Evolutionary conservation across 2,888 invertebrate genomes (phyloP).

Genomic region (Limnephilus marmoratus): DNA sequence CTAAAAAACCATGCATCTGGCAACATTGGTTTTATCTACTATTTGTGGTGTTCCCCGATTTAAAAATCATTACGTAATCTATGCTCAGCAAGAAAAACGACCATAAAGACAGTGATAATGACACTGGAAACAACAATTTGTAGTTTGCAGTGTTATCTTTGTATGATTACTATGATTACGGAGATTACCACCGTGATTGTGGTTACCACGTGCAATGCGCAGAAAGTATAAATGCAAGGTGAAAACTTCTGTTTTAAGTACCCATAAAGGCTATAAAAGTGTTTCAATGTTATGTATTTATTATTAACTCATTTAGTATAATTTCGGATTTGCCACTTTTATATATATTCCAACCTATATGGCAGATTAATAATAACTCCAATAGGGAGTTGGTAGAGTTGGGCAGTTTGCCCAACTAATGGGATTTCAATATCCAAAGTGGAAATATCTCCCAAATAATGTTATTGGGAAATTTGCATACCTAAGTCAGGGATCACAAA

Average conservation of each 20-base stretch:
- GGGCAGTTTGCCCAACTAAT: neutral
- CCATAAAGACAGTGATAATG: neutral
- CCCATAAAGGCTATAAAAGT: too few species aligned
- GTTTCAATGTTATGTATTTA: too few species aligned
- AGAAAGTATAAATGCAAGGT: neutral
- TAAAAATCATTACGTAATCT: too few species aligned
- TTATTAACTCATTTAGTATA: too few species aligned
- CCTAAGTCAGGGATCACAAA: neutral
- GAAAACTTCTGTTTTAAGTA: neutral
- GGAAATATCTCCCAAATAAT: neutral
- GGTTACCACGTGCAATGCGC: neutral
- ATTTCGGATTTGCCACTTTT: too few species aligned
- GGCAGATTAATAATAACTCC: too few species aligned
- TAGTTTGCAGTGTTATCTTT: neutral
- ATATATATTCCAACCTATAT: too few species aligned
- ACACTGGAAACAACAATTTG: neutral
- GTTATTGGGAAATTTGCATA: neutral
- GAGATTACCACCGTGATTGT: neutral
- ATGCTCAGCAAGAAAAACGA: too few species aligned
- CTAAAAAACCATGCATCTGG: too few species aligned
- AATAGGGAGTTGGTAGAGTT: neutral
- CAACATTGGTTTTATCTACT: too few species aligned
- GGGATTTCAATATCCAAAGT: neutral
- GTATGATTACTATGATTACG: neutral
- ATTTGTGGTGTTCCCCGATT: too few species aligned